A percentile compares a stretch with the other conserved stretches of the same genome.
Evolutionary conservation across 2,888 invertebrate genomes (phyloP).

Genomic region (Arctia plantaginis): DNA sequence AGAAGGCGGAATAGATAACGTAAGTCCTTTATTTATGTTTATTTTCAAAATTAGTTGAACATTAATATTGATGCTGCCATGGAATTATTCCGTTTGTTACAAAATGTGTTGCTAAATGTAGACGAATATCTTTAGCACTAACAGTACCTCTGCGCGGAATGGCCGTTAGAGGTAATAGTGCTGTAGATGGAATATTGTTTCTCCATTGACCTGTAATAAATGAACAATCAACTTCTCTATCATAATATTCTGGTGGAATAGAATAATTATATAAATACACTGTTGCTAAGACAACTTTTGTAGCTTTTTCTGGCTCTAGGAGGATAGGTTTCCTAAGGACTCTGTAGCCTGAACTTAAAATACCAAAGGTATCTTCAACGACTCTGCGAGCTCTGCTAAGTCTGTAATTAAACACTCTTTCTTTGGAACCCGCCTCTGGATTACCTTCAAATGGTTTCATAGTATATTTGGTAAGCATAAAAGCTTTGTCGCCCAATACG

Average conservation of each 20-base stretch:
- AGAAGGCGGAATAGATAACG: too few species aligned
- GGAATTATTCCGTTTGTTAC: slow-evolving; percentile 16
- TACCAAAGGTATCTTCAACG: slow-evolving; percentile 36
- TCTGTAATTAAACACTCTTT: slow-evolving; percentile 50
- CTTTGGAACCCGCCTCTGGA: slow-evolving; percentile 25
- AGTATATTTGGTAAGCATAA: slow-evolving; percentile 28
- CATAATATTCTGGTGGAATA: slow-evolving; percentile 32
- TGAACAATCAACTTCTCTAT: slow-evolving; percentile 31
- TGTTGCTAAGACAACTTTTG: slow-evolving; percentile 32
- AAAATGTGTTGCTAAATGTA: slow-evolving; percentile 39
- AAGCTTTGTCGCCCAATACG: slow-evolving; percentile 34
- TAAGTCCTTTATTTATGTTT: too few species aligned
- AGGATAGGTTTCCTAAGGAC: slow-evolving; percentile 32
- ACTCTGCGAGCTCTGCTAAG: slow-evolving; percentile 42
- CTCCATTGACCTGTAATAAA: slow-evolving; percentile 28
- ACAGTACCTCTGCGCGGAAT: slow-evolving; percentile 27
- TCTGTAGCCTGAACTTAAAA: slow-evolving; percentile 34
- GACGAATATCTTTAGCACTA: slow-evolving; percentile 29
- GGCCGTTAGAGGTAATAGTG: slow-evolving; percentile 28
- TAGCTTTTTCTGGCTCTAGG: slow-evolving; percentile 33
- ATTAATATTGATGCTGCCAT: too few species aligned
- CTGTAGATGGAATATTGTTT: slow-evolving; percentile 23
- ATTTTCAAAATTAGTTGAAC: too few species aligned
- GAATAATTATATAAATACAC: slow-evolving; percentile 41
- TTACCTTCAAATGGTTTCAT: slow-evolving; percentile 37